phyloP scores from a whole-genome alignment of 2,797 vertebrate species.

The Enteromius radiatus region DNA sequence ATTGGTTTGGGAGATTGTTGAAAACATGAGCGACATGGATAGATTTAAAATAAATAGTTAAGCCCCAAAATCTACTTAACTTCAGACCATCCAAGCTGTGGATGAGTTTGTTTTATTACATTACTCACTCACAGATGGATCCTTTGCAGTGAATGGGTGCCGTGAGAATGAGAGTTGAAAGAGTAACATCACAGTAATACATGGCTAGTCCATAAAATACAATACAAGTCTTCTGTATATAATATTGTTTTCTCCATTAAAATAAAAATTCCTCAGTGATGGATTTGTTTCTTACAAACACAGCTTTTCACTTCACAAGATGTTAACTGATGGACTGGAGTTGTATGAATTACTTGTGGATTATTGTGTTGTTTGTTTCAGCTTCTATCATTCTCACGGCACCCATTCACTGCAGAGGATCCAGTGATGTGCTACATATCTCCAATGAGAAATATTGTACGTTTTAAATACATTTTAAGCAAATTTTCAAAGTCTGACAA shows the following conservation, averaged over 20 bases:
- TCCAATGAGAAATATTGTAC: no score
- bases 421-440: not conserved
- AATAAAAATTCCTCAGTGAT: not conserved
- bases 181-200: no score
- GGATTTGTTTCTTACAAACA: not conserved
- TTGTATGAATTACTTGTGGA: not conserved
- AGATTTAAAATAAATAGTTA: not conserved
- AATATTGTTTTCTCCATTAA: not conserved
- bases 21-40: not conserved
- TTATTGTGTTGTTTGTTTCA: not conserved
- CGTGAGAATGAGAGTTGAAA: no score
- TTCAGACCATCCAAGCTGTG: no score
- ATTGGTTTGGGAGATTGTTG: not conserved
- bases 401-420: not conserved
- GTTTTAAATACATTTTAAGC: not conserved
- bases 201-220: no score
- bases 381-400: not conserved
- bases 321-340: not conserved
- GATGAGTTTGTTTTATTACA: no score
- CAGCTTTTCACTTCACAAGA: not conserved
- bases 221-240: no score
- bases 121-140: no score
- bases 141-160: no score
- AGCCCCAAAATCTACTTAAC: no score
- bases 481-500: not conserved